These are phyloP conservation scores for Rousettus madagascariensis DNA, from an alignment of 2,797 vertebrate species.

Conservation along the genomic window DNA sequence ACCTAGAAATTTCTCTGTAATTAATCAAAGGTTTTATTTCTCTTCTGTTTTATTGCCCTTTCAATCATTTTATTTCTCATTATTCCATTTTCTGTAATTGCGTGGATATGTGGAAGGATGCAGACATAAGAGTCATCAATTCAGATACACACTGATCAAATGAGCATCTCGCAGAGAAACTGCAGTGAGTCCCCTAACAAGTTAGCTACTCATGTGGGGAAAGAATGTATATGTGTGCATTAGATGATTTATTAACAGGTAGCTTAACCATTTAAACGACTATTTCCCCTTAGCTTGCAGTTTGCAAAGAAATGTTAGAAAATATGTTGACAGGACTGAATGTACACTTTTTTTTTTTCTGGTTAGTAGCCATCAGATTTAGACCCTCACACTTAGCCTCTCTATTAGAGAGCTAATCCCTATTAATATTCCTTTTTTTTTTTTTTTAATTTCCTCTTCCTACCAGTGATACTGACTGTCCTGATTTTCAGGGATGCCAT, in stretches of 20 bases:
- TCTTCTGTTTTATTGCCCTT: neutral
- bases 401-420: neutral
- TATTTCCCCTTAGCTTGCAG: too few relatives aligned
- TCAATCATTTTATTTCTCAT: neutral
- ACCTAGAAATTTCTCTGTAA: neutral
- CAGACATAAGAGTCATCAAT: neutral
- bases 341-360: neutral
- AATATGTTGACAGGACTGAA: neutral
- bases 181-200: neutral
- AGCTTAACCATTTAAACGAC: too few relatives aligned
- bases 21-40: neutral
- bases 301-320: neutral
- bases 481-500: neutral
- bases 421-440: neutral
- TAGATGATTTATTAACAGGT: neutral
- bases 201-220: neutral
- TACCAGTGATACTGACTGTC: neutral
- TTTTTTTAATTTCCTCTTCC: neutral
- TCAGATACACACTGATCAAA: neutral
- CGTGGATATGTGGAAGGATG: neutral
- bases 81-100: neutral
- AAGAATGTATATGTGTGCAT: neutral
- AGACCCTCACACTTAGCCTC: neutral
- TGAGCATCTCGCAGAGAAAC: neutral
- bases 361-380: neutral